A percentile compares a stretch with the other conserved stretches of the same genome.
Conservation (phyloP, 2,888 invertebrate species). For the Aleiodes leptofemur region DNA sequence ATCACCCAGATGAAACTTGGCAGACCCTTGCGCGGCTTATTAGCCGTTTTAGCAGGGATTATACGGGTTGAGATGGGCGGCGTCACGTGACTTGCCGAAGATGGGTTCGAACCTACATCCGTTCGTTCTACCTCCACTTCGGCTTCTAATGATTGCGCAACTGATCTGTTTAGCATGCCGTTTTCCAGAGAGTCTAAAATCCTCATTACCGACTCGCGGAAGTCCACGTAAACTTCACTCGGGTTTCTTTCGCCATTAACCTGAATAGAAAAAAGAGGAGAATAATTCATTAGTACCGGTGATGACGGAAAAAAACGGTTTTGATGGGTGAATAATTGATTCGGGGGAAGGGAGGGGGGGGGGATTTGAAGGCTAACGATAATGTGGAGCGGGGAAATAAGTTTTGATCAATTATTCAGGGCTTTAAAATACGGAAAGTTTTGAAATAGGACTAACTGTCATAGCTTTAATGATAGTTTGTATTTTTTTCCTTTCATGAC, state of each 20-base stretch:
- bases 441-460: not conserved
- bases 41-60: constrained; percentile 64
- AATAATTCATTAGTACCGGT: too few relatives aligned
- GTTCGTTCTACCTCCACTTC: constrained; percentile 70
- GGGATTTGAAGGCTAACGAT: constrained; percentile 14
- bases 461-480: not conserved
- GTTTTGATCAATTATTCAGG: constrained; percentile 1
- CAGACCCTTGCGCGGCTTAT: constrained; percentile 68
- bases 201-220: constrained; percentile 85
- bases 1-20: constrained; percentile 77
- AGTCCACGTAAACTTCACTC: constrained; percentile 90
- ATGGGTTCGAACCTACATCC: constrained; percentile 53
- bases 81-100: constrained; percentile 52
- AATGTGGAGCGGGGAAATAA: constrained; percentile 5
- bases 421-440: not conserved
- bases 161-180: constrained; percentile 46
- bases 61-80: constrained; percentile 55
- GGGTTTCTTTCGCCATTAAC: constrained; percentile 93
- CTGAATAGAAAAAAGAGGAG: constrained; percentile 74
- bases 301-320: too few relatives aligned
- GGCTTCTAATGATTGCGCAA: constrained; percentile 64
- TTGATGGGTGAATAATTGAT: constrained; percentile 2
- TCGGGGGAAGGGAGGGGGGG: too few relatives aligned
- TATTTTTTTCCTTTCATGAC: not conserved
- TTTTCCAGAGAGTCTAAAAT: constrained; percentile 79